Conservation (phyloP, 2,888 invertebrate species). For the Antheraea yamamai region DNA sequence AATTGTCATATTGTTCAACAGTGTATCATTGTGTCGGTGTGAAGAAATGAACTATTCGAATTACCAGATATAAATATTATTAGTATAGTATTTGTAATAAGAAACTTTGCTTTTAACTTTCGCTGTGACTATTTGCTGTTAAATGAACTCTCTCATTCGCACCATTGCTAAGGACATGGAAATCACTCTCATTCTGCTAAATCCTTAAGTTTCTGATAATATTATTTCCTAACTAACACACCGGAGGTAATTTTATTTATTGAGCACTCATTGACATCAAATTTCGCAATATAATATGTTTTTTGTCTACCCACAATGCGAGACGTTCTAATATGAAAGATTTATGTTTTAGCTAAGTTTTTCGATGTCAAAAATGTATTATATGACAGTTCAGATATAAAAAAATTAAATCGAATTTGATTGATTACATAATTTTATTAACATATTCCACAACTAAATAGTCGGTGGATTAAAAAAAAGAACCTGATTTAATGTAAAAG, state of each 20-base stretch:
- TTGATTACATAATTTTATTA: not conserved
- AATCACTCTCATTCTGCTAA: not conserved
- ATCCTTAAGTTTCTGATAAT: not conserved
- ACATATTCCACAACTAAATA: not conserved
- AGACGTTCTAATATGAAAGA: not conserved
- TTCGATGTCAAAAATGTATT: not conserved
- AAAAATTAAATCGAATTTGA: not conserved
- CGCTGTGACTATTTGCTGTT: not conserved
- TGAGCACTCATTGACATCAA: not conserved
- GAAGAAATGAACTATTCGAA: not conserved
- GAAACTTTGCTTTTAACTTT: not conserved
- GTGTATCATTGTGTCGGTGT: not conserved
- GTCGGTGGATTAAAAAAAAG: not conserved
- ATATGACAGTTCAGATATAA: not conserved
- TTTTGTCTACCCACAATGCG: not conserved
- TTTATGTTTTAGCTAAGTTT: not conserved
- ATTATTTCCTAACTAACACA: not conserved
- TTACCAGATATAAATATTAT: not conserved
- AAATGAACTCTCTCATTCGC: no score
- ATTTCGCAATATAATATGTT: not conserved
- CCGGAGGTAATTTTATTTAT: not conserved
- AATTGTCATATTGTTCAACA: not conserved
- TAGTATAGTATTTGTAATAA: not conserved
- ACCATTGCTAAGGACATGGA: not conserved
- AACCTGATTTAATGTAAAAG: conserved; percentile 1